Base-by-base conservation (phyloP, 2,888 invertebrate genomes). In the Caenorhabditis afra region DNA sequence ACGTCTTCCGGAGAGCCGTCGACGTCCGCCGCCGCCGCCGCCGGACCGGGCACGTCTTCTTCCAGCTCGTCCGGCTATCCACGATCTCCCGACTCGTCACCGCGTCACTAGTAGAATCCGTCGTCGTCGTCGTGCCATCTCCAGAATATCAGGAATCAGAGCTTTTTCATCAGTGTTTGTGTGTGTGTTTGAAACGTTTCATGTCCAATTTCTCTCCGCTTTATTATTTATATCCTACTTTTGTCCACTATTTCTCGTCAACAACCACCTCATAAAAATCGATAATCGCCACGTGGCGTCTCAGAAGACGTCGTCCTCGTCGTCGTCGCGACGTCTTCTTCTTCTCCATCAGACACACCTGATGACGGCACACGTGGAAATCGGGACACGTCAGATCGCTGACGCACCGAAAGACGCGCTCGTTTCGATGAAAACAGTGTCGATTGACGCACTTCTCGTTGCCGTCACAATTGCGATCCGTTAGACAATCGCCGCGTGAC, bases 341-440 rank as follows among this genome's bases (percentile, higher is more conserved):
- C 23, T 68, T 76, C 23, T 76, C 64, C 58, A 70, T 62, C 45
- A 76, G 23, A 47, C 76, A 76, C 3, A 76, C 76, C 14, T 44
- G 23, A 41, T 68, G 57, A 10, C 52, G 61, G 29, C 76, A 76
- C 4, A 68, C 58, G 18, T 76, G 76, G 23, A 45, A 68, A 18
- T 76, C 76, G 2, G 76, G 76, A 18, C 76, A 76, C 41, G 49
- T 57, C 3, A 61, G 1, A 16, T 68, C 67, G 44, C 29, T 29
- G 23, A 64, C 16, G 7, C 76, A 76, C 18, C 68, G 62, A 58
- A 76, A 76, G 23, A 76, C 64, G 23, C 68, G 61, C 44, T 76
- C 76, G 12, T 62, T 41, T 20, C 45, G 57, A 45, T 68, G 64
- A 44, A 76, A 76, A 29, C 76, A 76, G 20, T 50, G 22, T 7